phyloP scores from a whole-genome alignment of 2,113 vertebrate species.

The Sturnira hondurensis region DNA sequence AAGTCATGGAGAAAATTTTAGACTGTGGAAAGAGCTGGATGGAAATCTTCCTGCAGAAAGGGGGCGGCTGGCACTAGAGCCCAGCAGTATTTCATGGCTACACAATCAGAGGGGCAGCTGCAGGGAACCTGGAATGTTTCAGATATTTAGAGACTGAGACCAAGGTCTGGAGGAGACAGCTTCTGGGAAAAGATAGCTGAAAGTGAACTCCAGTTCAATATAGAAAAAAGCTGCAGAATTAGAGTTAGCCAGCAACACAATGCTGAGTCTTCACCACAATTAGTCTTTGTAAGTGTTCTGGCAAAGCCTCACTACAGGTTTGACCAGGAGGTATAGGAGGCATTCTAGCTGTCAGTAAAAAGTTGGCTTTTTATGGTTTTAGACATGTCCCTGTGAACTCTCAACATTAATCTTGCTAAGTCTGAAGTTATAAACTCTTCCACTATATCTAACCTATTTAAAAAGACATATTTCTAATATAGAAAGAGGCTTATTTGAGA shows the following conservation, averaged over 20 bases:
- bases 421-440: neutral
- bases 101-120: neutral
- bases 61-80: neutral
- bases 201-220: neutral
- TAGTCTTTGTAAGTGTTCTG: neutral
- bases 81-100: neutral
- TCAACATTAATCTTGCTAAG: neutral
- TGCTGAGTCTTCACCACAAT: neutral
- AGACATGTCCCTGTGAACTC: neutral
- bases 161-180: neutral
- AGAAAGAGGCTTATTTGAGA: neutral
- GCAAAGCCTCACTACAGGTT: neutral
- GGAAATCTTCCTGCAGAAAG: neutral
- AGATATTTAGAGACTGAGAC: neutral
- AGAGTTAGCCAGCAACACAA: neutral
- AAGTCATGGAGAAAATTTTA: neutral
- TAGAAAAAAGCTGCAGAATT: neutral
- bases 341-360: neutral
- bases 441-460: neutral
- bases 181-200: neutral
- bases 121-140: neutral
- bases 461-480: neutral
- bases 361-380: neutral
- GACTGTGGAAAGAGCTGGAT: neutral
- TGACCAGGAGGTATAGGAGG: neutral